Evolutionary conservation across 1,140 invertebrate genomes (phyloP).

Genomic region (Bactericera cockerelli): DNA sequence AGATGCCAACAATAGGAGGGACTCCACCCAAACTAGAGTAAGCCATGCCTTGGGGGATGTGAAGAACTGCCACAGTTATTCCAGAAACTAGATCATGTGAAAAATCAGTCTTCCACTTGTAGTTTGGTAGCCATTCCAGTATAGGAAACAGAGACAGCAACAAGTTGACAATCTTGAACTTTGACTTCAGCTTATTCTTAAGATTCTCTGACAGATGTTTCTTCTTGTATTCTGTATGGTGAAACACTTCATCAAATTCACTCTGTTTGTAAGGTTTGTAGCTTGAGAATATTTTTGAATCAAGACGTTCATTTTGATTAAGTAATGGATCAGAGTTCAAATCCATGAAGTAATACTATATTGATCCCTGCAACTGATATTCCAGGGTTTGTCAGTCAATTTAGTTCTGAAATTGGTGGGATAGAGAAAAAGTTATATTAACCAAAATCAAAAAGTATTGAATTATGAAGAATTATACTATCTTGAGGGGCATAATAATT

Average conservation of each 20-base stretch:
- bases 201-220: not conserved
- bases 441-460: too few species aligned
- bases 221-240: slow-evolving; percentile 20
- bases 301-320: not conserved
- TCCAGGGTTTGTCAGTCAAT: too few species aligned
- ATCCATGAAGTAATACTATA: slow-evolving; percentile 13
- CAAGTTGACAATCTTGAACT: slow-evolving; percentile 18
- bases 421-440: too few species aligned
- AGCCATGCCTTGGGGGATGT: slow-evolving; percentile 81
- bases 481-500: too few species aligned
- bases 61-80: slow-evolving; percentile 56
- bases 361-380: too few species aligned
- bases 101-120: slow-evolving; percentile 23
- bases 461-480: too few species aligned
- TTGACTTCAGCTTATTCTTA: slow-evolving; percentile 2
- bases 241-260: slow-evolving; percentile 30
- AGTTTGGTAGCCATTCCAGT: slow-evolving; percentile 18
- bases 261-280: slow-evolving; percentile 28
- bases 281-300: slow-evolving; percentile 23
- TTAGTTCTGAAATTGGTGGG: too few species aligned
- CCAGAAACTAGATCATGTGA: slow-evolving; percentile 38
- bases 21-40: slow-evolving; percentile 78
- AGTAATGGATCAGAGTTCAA: slow-evolving; percentile 28
- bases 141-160: slow-evolving; percentile 16
- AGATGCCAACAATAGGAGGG: slow-evolving; percentile 75